Conservation (phyloP, 2,113 vertebrate genomes). For the Platichthys flesus region DNA sequence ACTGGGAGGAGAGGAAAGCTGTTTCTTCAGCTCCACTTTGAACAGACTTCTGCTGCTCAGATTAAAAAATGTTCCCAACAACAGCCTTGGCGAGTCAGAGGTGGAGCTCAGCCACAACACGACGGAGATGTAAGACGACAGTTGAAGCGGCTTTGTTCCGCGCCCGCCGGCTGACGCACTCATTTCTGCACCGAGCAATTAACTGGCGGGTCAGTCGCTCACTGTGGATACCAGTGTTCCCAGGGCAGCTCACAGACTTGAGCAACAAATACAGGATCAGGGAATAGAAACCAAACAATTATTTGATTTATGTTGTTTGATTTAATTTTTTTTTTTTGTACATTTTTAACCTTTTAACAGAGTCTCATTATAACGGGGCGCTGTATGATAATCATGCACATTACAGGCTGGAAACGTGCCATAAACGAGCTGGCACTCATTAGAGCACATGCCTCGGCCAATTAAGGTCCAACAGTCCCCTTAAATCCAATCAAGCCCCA, state of each 20-base stretch:
- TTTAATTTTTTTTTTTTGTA: too few species aligned
- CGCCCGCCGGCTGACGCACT: background rate
- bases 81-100: background rate
- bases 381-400: background rate
- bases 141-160: background rate
- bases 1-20: too few species aligned
- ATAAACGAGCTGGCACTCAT: too few species aligned
- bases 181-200: background rate
- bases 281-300: too few species aligned
- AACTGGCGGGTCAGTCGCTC: background rate
- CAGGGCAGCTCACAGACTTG: background rate
- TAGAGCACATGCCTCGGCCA: too few species aligned
- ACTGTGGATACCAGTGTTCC: background rate
- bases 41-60: background rate
- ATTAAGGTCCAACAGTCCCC: too few species aligned
- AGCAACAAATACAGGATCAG: background rate
- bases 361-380: background rate
- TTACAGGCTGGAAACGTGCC: background rate
- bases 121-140: background rate
- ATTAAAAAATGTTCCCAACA: too few species aligned
- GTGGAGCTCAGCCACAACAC: background rate
- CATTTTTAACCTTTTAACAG: too few species aligned
- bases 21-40: background rate
- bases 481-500: too few species aligned
- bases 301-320: too few species aligned